Base-by-base conservation (phyloP, 2,888 invertebrate species). In the Drosophila vallismaia region DNA sequence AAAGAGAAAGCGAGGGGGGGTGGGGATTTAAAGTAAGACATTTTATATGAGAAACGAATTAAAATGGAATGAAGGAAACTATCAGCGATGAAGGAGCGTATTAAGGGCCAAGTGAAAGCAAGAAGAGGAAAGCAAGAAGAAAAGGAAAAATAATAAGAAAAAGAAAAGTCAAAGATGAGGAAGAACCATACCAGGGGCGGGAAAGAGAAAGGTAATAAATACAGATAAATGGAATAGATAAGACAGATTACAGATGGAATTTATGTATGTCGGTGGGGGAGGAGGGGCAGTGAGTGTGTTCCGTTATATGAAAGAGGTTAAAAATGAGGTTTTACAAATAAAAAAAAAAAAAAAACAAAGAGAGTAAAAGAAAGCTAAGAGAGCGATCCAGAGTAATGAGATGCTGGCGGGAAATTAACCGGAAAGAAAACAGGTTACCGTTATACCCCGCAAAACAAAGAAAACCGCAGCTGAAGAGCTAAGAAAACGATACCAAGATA, bases 21-120 rank as follows among this genome's bases (percentile, higher is more conserved):
- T 2, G 1, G 19, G 38, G 53, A 51, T 31, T 44, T 50, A 63
- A 51, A 72, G 64, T 51, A 72, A 70, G 70, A 70, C 70, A 62
- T 70, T 71, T 71, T 62, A 71, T 71, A 70, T 71, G 70, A 71
- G 64, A 70, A 70, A 63, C 54, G 70, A 70, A 70, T 70, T 70
- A 70, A 70, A 70, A 70, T 62, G 62, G 62, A 62, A 53, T 53
- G 48, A 62, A 53, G 62, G 45, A 26, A 67, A 66, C 64, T 67
- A 67, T 66, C 64, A 66, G 45, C 68, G 54, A 33, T 67, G 68
- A 33, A 46, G 55, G 38, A 33, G 19, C 38, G 28, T 46, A 40
- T 53, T 53, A 46, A 46, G 40, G 38, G 0, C 29, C 24, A 26
- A 24, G 44, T 10, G n/a, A 28, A 14, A 40, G 8, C 9, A 33